A percentile compares a stretch with the other conserved stretches of the same genome.
Evolutionary conservation across 2,888 invertebrate species (phyloP).

Genomic region (Bombyx huttoni): DNA sequence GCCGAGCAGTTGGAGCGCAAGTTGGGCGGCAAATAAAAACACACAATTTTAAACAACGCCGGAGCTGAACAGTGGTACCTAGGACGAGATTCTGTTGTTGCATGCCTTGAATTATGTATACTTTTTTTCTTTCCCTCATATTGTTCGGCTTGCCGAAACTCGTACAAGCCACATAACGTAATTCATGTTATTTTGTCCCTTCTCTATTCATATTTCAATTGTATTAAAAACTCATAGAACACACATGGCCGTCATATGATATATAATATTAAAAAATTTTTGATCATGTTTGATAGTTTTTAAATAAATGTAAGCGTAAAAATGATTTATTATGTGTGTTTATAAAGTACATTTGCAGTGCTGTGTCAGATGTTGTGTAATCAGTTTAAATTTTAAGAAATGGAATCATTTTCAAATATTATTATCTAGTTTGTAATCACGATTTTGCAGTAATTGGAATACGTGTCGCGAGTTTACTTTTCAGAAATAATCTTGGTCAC

Average conservation of each 20-base stretch:
- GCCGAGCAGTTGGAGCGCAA: constrained; percentile 77
- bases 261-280: background rate
- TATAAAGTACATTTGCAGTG: background rate
- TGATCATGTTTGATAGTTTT: background rate
- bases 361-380: background rate
- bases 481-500: background rate
- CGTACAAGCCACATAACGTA: too few species aligned
- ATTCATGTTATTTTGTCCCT: too few species aligned
- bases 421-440: background rate
- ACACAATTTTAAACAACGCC: too few species aligned
- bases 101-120: too few species aligned
- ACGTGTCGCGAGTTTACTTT: background rate
- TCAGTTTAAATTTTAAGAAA: background rate
- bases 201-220: too few species aligned
- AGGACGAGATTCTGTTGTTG: too few species aligned
- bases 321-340: background rate
- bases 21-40: constrained; percentile 3
- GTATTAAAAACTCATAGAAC: too few species aligned
- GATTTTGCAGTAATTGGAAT: background rate
- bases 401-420: background rate
- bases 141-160: too few species aligned
- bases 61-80: too few species aligned
- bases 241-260: background rate
- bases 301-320: background rate
- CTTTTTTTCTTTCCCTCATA: too few species aligned